Evolutionary conservation across 2,888 invertebrate genomes (phyloP).

Genomic region (Torymus tubicola): DNA sequence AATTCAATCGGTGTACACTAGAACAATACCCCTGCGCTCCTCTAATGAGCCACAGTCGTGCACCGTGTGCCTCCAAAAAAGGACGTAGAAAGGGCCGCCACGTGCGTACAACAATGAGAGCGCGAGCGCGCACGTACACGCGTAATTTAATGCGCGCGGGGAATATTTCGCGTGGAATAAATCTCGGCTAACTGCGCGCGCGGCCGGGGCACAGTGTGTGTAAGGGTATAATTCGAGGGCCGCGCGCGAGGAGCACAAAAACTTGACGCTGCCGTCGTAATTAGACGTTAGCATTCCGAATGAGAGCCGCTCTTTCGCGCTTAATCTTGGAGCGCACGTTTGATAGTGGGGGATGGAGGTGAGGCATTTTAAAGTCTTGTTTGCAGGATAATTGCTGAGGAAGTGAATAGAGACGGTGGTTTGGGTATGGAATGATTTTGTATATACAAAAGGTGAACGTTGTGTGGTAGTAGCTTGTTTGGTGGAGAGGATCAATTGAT

Average conservation of each 20-base stretch:
- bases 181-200: conserved; percentile 72
- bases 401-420: neutral
- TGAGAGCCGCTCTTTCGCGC: conserved; percentile 58
- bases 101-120: neutral
- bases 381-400: conserved; percentile 39
- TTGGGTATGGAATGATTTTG: neutral
- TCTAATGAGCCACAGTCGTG: conserved; percentile 48
- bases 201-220: neutral
- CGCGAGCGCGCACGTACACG: conserved; percentile 47
- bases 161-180: conserved; percentile 75
- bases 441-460: too few relatives aligned
- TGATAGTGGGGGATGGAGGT: conserved; percentile 32
- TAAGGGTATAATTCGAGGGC: conserved; percentile 75
- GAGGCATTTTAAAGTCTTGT: conserved; percentile 52
- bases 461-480: too few relatives aligned
- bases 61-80: neutral
- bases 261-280: conserved; percentile 71
- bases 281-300: conserved; percentile 75
- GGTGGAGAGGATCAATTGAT: too few relatives aligned
- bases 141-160: conserved; percentile 70
- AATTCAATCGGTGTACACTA: too few relatives aligned
- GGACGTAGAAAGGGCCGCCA: conserved; percentile 9
- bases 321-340: conserved; percentile 40
- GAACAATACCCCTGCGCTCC: neutral
- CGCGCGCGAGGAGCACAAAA: conserved; percentile 68